These are phyloP conservation scores for Ctenoplectra terminalis DNA, from an alignment of 1,140 invertebrate genomes.

Conservation along the genomic window DNA sequence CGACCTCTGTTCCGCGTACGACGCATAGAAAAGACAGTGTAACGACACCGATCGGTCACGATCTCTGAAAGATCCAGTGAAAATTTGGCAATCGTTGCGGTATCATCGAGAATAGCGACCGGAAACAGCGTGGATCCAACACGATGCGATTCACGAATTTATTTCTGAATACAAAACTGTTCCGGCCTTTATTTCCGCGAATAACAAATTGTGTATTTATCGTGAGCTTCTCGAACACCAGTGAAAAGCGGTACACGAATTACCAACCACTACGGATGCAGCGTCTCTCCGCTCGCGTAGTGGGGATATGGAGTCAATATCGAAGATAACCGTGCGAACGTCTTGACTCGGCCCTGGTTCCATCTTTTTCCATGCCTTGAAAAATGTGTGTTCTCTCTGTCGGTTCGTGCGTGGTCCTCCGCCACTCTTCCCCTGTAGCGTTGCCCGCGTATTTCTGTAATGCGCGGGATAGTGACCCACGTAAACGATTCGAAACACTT, in stretches of 20 bases:
- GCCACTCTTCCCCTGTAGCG: neutral
- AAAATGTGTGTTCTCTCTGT: conserved; percentile 37
- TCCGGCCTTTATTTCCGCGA: conserved; percentile 1
- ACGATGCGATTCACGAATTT: too few relatives aligned
- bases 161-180: conserved; percentile 1
- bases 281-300: neutral
- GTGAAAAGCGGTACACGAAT: neutral
- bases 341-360: conserved; percentile 45
- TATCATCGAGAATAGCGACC: conserved; percentile 30
- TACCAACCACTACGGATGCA: conserved; percentile 10
- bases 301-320: conserved; percentile 42
- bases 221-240: neutral
- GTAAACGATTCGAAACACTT: conserved; percentile 34
- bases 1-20: conserved; percentile 53
- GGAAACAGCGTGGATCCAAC: too few relatives aligned
- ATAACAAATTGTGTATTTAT: conserved; percentile 43
- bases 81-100: conserved; percentile 4
- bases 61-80: neutral
- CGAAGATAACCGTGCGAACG: conserved; percentile 56
- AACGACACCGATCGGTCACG: conserved; percentile 9
- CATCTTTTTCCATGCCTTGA: conserved; percentile 33
- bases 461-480: conserved; percentile 37
- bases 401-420: neutral
- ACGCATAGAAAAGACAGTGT: neutral
- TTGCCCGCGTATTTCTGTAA: conserved; percentile 21